Evolutionary conservation across 2,888 invertebrate genomes (phyloP).

Genomic region (Piscicola geometra): DNA sequence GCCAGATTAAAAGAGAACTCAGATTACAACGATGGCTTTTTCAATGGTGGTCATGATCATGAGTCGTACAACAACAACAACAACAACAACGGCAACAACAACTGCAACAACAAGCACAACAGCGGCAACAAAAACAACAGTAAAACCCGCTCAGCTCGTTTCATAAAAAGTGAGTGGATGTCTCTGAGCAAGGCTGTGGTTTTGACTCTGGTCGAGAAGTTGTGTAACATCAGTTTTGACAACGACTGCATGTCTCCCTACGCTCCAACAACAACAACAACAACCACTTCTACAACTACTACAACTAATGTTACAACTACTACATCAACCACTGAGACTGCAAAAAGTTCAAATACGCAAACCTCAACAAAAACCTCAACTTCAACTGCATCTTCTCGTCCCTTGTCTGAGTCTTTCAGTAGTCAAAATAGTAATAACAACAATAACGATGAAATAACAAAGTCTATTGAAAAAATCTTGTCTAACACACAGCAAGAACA

Average conservation of each 20-base stretch:
- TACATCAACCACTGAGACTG: neutral
- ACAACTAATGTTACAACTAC: neutral
- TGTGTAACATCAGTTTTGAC: slow-evolving; percentile 37
- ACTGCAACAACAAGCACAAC: neutral
- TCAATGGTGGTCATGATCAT: too few relatives aligned
- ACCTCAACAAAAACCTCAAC: neutral
- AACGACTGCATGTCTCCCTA: slow-evolving; percentile 15
- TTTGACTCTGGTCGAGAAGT: slow-evolving; percentile 35
- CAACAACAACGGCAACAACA: neutral
- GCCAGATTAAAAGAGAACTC: neutral
- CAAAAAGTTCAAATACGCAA: neutral
- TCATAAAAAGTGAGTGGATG: slow-evolving; percentile 34
- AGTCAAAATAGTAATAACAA: slow-evolving; percentile 2
- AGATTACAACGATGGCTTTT: neutral
- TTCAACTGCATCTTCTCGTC: neutral
- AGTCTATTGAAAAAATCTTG: too few relatives aligned
- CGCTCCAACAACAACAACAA: neutral
- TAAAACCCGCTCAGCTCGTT: neutral
- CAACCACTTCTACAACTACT: neutral
- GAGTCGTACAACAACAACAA: neutral
- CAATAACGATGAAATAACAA: too few relatives aligned
- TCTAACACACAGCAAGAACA: too few relatives aligned
- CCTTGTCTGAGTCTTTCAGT: neutral
- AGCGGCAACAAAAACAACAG: neutral
- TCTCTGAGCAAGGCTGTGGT: slow-evolving; percentile 37